These are phyloP conservation scores for Hemiscyllium ocellatum DNA, from an alignment of 2,113 vertebrate species.

Conservation along the genomic window DNA sequence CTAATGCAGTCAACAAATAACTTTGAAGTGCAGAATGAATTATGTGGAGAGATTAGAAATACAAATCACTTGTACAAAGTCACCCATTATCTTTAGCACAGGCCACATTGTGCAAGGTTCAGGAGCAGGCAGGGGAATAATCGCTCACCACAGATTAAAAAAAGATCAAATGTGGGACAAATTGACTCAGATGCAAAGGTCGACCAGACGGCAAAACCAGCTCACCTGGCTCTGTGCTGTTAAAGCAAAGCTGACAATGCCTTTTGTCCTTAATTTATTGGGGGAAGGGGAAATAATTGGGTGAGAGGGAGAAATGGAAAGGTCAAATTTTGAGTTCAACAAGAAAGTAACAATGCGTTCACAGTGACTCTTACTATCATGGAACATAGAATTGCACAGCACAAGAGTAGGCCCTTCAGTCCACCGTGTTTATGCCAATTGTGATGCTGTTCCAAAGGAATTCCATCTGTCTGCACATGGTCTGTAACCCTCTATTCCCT, in stretches of 20 bases:
- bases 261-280: background rate
- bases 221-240: background rate
- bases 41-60: background rate
- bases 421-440: too few relatives aligned
- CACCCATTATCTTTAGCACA: background rate
- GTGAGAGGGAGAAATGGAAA: background rate
- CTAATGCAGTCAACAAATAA: background rate
- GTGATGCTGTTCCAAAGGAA: too few relatives aligned
- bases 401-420: too few relatives aligned
- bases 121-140: background rate
- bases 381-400: too few relatives aligned
- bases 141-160: background rate
- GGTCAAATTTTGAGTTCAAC: background rate
- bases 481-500: too few relatives aligned
- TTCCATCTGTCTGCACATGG: too few relatives aligned
- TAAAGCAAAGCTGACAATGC: background rate
- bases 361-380: background rate
- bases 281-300: background rate
- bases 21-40: background rate
- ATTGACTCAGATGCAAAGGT: background rate
- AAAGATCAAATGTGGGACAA: background rate
- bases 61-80: background rate
- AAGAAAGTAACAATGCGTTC: background rate
- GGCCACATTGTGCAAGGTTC: background rate
- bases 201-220: background rate